Percentiles rank a stretch among this genome's conserved stretches.
These are phyloP conservation scores for Hydropsyche tenuis DNA, from an alignment of 1,140 invertebrate genomes.

Conservation along the genomic window DNA sequence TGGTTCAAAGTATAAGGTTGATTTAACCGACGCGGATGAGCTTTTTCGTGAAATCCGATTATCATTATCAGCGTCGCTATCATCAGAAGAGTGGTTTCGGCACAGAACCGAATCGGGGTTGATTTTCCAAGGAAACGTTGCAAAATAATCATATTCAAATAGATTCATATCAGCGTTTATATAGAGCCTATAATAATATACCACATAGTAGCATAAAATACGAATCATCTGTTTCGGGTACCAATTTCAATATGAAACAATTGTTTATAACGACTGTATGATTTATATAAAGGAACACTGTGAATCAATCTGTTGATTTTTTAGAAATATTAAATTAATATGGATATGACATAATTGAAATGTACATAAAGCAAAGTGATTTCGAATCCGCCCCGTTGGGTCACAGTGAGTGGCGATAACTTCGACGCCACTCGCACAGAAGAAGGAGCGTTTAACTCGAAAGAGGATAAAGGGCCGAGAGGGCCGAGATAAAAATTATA, in stretches of 20 bases:
- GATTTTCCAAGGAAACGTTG: too few species aligned
- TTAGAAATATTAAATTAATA: too few species aligned
- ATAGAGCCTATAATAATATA: too few species aligned
- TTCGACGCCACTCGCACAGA: conserved; percentile 38
- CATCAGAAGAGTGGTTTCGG: not conserved
- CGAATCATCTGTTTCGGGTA: too few species aligned
- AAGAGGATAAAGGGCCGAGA: conserved; percentile 33
- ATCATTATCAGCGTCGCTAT: conserved; percentile 22
- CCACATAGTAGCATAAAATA: too few species aligned
- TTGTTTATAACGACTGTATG: too few species aligned
- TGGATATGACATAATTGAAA: too few species aligned
- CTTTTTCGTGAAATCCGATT: conserved; percentile 38
- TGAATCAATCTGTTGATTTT: too few species aligned
- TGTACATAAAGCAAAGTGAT: conserved; percentile 7
- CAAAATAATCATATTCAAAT: conserved; percentile 8
- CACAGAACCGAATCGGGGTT: conserved; percentile 11
- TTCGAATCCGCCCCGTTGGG: conserved; percentile 27
- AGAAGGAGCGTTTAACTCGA: conserved; percentile 31
- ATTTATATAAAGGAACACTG: too few species aligned
- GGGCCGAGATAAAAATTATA: conserved; percentile 33
- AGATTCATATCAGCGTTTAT: too few species aligned
- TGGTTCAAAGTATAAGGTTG: conserved; percentile 12
- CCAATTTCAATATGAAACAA: too few species aligned
- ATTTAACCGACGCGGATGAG: conserved; percentile 34
- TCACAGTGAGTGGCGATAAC: conserved; percentile 35